Conservation (phyloP, 2,113 vertebrate species). For the Crotalus tigris region DNA sequence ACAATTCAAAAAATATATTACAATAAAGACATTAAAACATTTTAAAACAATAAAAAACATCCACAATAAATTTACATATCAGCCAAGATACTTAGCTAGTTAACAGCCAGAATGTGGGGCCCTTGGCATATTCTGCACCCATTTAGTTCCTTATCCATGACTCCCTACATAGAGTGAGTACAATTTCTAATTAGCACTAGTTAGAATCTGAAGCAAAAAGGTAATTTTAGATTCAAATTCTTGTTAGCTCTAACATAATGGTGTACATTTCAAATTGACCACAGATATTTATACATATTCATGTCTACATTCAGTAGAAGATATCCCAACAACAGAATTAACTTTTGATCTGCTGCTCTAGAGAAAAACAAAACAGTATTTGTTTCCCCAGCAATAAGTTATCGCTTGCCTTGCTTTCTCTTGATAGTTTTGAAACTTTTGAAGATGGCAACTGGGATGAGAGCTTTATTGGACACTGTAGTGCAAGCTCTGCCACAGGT, state of each 20-base stretch:
- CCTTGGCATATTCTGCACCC: background rate
- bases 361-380: background rate
- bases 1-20: background rate
- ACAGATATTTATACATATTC: background rate
- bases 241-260: background rate
- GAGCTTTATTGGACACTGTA: slow-evolving; percentile 84
- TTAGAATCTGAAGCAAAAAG: background rate
- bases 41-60: background rate
- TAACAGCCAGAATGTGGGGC: background rate
- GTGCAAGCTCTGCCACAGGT: slow-evolving; percentile 89
- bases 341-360: background rate
- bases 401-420: slow-evolving; percentile 40
- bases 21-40: background rate
- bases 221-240: background rate
- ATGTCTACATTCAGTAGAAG: background rate
- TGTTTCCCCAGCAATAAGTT: slow-evolving; percentile 15
- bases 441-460: slow-evolving; percentile 90
- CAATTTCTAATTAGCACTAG: background rate
- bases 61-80: background rate
- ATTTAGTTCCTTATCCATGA: background rate
- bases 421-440: slow-evolving; percentile 82
- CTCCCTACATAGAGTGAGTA: background rate
- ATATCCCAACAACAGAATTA: background rate
- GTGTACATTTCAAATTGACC: background rate
- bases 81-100: background rate